Evolutionary conservation across 2,797 vertebrate species (phyloP), one percentile per base, ranked within the genome.

Genomic region (Lacerta agilis): DNA sequence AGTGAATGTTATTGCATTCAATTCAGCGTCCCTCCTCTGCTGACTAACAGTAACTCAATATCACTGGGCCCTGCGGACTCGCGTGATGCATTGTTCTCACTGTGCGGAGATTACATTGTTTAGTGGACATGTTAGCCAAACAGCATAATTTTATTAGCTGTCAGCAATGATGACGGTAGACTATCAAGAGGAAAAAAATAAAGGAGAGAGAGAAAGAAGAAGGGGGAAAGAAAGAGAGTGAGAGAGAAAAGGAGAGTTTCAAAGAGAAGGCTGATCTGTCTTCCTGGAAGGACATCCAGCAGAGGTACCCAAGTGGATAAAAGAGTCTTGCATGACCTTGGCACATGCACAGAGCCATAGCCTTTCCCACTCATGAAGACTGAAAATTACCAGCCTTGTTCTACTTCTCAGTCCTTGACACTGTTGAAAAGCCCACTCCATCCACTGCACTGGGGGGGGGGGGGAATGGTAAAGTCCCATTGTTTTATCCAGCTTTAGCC

Each of bases 1-100:
- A 36, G 58, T 23, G 75, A 93, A 79, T 4, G 0, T 78, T 93
- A 87, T 82, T 90, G 86, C 82, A 66, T 67, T 92, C 93, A 86
- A 4, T 91, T 91, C 90, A 69, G 88, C 87, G 87, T 91, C 75
- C 91, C 64, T 87, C 61, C 86, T 80, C 80, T 90, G 89, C 84
- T 86, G 88, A 87, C 87, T 89, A 79, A 8, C 87, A 91, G 85
- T 79, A 92, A 93, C 90, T 94, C 93, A 92, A 79, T 83, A 89
- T 67, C 86, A 79, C 78, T 3, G 36, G 85, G 81, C 88, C 85
- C 89, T 71, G 81, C 0, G 0, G 92, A 91, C 69, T 41, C 1
- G 45, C 2, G 61, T 90, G 58, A 92, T 71, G 86, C 86, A 85
- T 71, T 86, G 66, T 10, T 92, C 88, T 86, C 0, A 0, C 38